A percentile compares a stretch with the other conserved stretches of the same genome.
Conservation (phyloP, 2,888 invertebrate species). For the Frankliniella intonsa region DNA sequence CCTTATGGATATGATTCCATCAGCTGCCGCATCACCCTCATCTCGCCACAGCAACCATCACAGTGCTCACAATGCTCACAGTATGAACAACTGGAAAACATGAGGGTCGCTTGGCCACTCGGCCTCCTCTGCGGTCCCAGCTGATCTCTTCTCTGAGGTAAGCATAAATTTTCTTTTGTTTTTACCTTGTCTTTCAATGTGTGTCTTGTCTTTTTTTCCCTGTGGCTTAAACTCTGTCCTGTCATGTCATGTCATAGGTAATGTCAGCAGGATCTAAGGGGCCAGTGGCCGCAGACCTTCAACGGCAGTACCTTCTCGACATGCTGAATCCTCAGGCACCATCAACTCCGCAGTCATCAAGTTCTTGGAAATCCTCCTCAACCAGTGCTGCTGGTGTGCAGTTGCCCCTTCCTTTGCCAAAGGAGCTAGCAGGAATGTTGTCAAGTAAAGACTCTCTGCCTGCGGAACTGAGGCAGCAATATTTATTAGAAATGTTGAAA, state of each 20-base stretch:
- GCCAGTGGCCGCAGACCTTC: constrained; percentile 67
- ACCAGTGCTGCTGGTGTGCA: not conserved
- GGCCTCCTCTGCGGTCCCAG: not conserved
- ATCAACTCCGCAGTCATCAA: not conserved
- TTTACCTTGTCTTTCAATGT: not conserved
- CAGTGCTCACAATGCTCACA: constrained; percentile 7
- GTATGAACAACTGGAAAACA: constrained; percentile 32
- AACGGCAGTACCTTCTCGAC: constrained; percentile 92
- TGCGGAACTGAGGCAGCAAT: not conserved
- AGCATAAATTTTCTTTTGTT: not conserved
- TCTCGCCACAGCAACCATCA: constrained; percentile 23
- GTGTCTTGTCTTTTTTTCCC: not conserved
- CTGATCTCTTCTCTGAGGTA: constrained; percentile 11
- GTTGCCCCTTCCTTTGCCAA: not conserved
- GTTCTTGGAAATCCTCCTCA: not conserved
- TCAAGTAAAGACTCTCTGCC: not conserved
- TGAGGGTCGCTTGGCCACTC: constrained; percentile 20
- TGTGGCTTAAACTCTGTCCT: not conserved
- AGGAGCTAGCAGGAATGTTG: constrained; percentile 9
- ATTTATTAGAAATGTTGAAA: constrained; percentile 15
- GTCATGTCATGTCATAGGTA: not conserved
- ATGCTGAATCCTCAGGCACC: constrained; percentile 52
- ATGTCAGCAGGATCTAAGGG: constrained; percentile 5
- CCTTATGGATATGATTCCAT: constrained; percentile 92
- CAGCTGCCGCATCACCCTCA: constrained; percentile 33